phyloP scores from a whole-genome alignment of 2,888 invertebrate genomes.

The Homarus gammarus region DNA sequence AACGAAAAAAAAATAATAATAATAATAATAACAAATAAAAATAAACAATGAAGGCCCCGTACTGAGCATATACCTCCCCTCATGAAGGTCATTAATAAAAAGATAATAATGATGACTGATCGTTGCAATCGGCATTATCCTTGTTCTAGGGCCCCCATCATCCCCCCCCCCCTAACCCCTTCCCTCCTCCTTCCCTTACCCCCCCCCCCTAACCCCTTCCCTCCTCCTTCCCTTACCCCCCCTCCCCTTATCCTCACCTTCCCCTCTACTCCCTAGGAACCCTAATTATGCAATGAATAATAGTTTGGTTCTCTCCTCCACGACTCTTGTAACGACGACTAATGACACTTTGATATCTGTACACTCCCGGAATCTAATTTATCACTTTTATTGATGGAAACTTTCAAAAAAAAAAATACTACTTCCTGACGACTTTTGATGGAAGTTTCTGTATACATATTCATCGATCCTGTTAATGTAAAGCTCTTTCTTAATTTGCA shows the following conservation, averaged over 20 bases:
- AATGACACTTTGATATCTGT: conserved; percentile 46
- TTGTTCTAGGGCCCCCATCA: conserved; percentile 43
- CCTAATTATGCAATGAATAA: conserved; percentile 60
- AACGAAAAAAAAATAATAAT: no score
- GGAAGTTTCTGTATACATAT: background rate
- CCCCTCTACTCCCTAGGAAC: no score
- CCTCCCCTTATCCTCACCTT: no score
- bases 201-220: no score
- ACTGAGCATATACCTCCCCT: conserved; percentile 12
- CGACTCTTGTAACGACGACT: conserved; percentile 32
- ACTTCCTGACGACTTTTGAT: conserved; percentile 16
- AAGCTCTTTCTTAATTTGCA: background rate
- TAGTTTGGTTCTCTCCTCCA: conserved; percentile 24
- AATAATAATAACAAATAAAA: background rate
- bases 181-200: no score
- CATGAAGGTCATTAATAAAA: conserved; percentile 52
- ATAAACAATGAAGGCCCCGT: background rate
- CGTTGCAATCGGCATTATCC: conserved; percentile 42
- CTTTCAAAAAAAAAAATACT: no score
- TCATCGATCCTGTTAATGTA: conserved; percentile 22
- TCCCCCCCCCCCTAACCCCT: no score
- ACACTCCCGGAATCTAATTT: conserved; percentile 14
- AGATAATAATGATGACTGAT: conserved; percentile 54
- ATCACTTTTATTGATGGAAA: conserved; percentile 41
- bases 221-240: no score